A percentile compares a stretch with the other conserved stretches of the same genome.
phyloP scores from a whole-genome alignment of 1,140 invertebrate genomes.

The Drosophila rhopaloa region DNA sequence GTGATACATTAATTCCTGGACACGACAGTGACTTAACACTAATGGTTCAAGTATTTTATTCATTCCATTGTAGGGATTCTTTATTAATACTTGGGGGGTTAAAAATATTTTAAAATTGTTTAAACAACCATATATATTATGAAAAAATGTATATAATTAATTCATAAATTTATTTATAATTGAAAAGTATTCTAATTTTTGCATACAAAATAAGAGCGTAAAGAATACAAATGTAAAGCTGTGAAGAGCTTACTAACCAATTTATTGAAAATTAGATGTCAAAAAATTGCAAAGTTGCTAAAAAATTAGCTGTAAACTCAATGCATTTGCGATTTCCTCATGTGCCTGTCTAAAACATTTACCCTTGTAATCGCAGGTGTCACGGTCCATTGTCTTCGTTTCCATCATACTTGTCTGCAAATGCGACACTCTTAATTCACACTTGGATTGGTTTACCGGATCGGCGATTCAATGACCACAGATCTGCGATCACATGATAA shows the following conservation, averaged over 20 bases:
- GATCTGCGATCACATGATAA: constrained; percentile 38
- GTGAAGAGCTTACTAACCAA: no score
- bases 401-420: constrained; percentile 32
- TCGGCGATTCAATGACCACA: constrained; percentile 24
- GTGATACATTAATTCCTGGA: background rate
- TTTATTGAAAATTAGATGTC: no score
- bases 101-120: background rate
- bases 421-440: constrained; percentile 49
- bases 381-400: constrained; percentile 31
- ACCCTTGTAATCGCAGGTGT: constrained; percentile 24
- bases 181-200: no score
- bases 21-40: constrained; percentile 27
- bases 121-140: no score
- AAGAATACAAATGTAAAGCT: no score
- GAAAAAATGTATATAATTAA: no score
- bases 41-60: background rate
- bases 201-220: no score
- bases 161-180: no score
- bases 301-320: background rate
- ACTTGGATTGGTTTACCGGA: constrained; percentile 21
- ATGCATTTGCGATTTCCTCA: constrained; percentile 9
- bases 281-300: background rate
- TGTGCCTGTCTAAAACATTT: constrained; percentile 26
- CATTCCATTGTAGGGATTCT: no score
- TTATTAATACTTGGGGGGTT: no score